These are phyloP conservation scores for Varecia variegata DNA, from an alignment of 2,797 vertebrate species.

Conservation along the genomic window DNA sequence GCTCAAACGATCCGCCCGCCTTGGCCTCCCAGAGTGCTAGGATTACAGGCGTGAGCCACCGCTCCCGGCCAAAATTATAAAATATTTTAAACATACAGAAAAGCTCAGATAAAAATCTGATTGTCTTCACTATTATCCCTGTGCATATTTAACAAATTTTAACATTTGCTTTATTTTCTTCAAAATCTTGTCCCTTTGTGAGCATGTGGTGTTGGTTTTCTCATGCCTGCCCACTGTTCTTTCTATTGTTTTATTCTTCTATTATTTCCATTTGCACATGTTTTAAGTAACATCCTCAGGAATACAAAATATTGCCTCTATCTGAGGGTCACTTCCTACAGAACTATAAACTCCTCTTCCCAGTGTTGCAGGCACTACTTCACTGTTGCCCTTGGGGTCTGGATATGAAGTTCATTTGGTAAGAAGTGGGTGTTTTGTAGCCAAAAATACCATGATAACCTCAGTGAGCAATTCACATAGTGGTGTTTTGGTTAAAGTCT, in stretches of 20 bases:
- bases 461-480: slow-evolving; percentile 67
- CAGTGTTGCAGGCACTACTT: not conserved
- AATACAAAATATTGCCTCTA: not conserved
- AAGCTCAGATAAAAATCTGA: not conserved
- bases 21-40: no score
- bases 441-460: slow-evolving; percentile 61
- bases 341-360: not conserved
- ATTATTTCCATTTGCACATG: not conserved
- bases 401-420: not conserved
- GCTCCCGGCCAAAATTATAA: not conserved
- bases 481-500: slow-evolving; percentile 79
- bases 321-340: not conserved
- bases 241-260: not conserved
- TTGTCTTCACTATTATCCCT: not conserved
- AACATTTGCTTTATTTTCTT: not conserved
- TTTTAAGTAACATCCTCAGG: not conserved
- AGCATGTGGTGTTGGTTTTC: not conserved
- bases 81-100: not conserved
- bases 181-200: not conserved
- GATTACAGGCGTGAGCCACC: no score
- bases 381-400: not conserved
- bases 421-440: slow-evolving; percentile 38
- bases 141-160: not conserved
- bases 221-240: not conserved
- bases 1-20: no score